Conservation (phyloP, 2,888 invertebrate species). For the Cheilosia impressa region DNA sequence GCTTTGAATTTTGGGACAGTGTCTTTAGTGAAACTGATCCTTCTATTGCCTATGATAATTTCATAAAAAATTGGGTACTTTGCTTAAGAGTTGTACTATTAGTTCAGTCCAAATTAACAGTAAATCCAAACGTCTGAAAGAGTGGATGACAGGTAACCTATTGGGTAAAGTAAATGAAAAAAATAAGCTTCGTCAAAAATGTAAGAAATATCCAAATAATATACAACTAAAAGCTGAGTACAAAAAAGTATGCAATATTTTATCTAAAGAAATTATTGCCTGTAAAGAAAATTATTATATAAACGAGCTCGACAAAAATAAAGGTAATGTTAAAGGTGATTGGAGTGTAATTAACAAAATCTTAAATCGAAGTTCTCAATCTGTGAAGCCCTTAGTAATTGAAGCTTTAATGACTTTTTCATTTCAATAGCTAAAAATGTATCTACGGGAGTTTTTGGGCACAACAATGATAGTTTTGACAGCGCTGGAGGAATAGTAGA, state of each 20-base stretch:
- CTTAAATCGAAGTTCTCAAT: neutral
- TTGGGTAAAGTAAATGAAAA: no score
- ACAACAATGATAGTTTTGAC: neutral
- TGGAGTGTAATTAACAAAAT: constrained; percentile 16
- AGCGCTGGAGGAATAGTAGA: neutral
- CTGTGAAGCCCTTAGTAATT: constrained; percentile 9
- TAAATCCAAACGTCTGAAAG: neutral
- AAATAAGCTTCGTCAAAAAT: no score
- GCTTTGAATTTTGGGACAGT: neutral
- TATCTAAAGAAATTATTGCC: constrained; percentile 1
- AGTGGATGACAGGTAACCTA: neutral
- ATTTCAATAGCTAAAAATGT: neutral
- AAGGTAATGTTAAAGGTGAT: constrained; percentile 16
- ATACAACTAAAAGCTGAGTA: no score
- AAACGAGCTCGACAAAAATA: neutral
- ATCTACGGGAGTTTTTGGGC: neutral
- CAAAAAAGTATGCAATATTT: neutral
- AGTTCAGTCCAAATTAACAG: neutral
- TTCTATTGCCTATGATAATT: neutral
- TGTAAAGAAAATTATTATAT: neutral
- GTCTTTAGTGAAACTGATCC: neutral
- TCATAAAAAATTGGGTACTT: neutral
- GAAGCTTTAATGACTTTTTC: constrained; percentile 2
- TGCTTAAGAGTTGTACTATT: neutral
- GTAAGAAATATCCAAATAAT: no score